A percentile compares a stretch with the other conserved stretches of the same genome.
These are phyloP conservation scores for Scaptomyza cyrtandrae DNA, from an alignment of 2,888 invertebrate genomes.

Conservation along the genomic window DNA sequence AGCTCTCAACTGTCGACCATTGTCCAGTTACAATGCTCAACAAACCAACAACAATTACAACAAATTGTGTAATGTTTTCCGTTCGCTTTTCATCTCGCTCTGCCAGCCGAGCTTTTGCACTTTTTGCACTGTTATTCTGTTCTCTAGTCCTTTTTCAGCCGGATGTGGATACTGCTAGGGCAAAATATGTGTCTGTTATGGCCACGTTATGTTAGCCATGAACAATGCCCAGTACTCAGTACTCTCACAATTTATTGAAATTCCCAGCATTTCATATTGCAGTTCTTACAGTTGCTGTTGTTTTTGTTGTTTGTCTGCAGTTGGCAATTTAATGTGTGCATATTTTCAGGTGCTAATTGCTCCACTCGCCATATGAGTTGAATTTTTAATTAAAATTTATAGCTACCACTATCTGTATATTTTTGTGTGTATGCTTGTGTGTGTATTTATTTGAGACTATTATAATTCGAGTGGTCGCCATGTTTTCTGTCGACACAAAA, in stretches of 20 bases:
- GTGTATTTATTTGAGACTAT: slow-evolving; percentile 35
- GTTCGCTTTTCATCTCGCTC: slow-evolving; percentile 58
- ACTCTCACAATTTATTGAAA: slow-evolving; percentile 69
- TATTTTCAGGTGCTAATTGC: slow-evolving; percentile 84
- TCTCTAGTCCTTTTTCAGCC: slow-evolving; percentile 48
- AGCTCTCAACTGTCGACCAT: slow-evolving; percentile 29
- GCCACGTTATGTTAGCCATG: slow-evolving; percentile 80
- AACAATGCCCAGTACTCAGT: slow-evolving; percentile 65
- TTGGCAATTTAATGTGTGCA: slow-evolving; percentile 83
- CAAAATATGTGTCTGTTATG: slow-evolving; percentile 84
- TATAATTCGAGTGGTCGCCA: slow-evolving; percentile 59
- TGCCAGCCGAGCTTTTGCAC: slow-evolving; percentile 23
- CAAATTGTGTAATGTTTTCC: slow-evolving; percentile 78
- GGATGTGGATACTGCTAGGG: slow-evolving; percentile 78
- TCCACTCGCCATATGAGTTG: slow-evolving; percentile 83
- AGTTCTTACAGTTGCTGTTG: slow-evolving; percentile 22
- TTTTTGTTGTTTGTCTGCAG: slow-evolving; percentile 53
- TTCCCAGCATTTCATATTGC: slow-evolving; percentile 50
- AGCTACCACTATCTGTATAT: slow-evolving; percentile 39
- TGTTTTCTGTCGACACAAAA: slow-evolving; percentile 73
- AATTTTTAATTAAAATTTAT: slow-evolving; percentile 83
- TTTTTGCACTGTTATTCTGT: neutral
- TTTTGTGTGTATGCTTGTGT: slow-evolving; percentile 14
- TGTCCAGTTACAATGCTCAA: slow-evolving; percentile 47
- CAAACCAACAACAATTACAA: slow-evolving; percentile 54